Evolutionary conservation across 2,888 invertebrate species (phyloP).

Genomic region (Phlogophora meticulosa): DNA sequence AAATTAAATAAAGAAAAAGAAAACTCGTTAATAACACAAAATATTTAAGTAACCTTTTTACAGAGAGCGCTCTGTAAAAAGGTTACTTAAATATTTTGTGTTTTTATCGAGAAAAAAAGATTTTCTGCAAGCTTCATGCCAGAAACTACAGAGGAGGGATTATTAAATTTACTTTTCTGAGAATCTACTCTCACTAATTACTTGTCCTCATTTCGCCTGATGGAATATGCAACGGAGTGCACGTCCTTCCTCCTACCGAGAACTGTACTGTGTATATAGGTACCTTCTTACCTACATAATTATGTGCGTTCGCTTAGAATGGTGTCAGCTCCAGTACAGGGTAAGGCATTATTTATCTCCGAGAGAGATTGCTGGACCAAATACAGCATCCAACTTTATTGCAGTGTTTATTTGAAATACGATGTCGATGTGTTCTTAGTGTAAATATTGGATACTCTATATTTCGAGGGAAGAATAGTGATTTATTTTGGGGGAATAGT

Average conservation of each 20-base stretch:
- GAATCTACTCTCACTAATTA: conserved; percentile 70
- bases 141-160: conserved; percentile 30
- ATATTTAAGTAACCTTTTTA: background rate
- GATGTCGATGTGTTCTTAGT: conserved; percentile 28
- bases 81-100: no score
- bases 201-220: conserved; percentile 66
- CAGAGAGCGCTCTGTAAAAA: no score
- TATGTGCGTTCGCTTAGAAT: conserved; percentile 52
- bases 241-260: conserved; percentile 52
- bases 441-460: conserved; percentile 21
- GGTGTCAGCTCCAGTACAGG: conserved; percentile 48
- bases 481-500: conserved; percentile 19
- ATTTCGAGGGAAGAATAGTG: conserved; percentile 9
- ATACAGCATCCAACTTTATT: conserved; percentile 38
- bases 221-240: conserved; percentile 71
- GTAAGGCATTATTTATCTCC: conserved; percentile 49
- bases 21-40: no score
- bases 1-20: no score
- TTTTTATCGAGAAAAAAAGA: no score
- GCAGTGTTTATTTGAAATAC: conserved; percentile 40
- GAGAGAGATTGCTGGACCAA: conserved; percentile 36
- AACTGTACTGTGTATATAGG: conserved; percentile 20
- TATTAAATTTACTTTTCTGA: conserved; percentile 54
- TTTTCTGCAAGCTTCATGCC: conserved; percentile 2
- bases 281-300: conserved; percentile 45